phyloP scores from a whole-genome alignment of 2,113 vertebrate genomes.

The Pteruthius melanotis region DNA sequence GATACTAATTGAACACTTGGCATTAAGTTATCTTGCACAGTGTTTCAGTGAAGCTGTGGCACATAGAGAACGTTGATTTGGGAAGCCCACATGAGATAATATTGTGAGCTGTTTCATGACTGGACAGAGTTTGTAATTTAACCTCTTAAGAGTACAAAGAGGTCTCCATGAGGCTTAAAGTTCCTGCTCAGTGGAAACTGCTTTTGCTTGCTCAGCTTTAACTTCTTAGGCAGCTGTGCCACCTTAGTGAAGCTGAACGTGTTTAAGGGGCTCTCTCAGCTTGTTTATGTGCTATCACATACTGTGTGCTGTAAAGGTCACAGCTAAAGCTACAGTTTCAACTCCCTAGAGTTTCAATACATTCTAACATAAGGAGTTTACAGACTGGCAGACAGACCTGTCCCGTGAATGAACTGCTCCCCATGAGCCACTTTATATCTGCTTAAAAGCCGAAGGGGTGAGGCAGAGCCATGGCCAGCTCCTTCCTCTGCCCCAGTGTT shows the following conservation, averaged over 20 bases:
- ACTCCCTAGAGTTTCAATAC: background rate
- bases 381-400: background rate
- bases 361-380: background rate
- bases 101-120: background rate
- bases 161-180: background rate
- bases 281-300: background rate
- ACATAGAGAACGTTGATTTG: background rate
- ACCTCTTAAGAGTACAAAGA: constrained; percentile 32
- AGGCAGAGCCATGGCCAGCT: background rate
- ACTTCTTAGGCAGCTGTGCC: background rate
- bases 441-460: background rate
- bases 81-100: background rate
- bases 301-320: constrained; percentile 4
- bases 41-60: background rate
- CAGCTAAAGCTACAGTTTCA: constrained; percentile 2
- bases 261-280: background rate
- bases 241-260: background rate
- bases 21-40: background rate
- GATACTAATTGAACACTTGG: background rate
- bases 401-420: background rate
- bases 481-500: background rate
- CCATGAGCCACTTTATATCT: background rate
- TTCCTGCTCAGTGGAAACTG: background rate
- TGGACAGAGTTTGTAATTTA: constrained; percentile 6
- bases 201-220: constrained; percentile 39